Evolutionary conservation across 1,140 invertebrate species (phyloP).

Genomic region (Eubasilissa regina): DNA sequence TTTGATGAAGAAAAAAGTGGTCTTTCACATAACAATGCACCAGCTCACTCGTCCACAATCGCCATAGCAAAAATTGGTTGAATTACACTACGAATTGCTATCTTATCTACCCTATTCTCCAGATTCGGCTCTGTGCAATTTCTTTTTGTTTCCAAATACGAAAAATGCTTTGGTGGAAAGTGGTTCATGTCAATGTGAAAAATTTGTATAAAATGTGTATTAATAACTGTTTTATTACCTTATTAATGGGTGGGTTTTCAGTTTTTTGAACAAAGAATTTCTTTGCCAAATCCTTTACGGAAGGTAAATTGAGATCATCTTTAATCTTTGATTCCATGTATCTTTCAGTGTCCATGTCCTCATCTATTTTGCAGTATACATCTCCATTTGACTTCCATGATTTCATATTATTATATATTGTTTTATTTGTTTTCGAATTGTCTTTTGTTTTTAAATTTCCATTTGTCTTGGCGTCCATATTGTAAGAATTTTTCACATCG

Average conservation of each 20-base stretch:
- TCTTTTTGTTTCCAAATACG: too few species aligned
- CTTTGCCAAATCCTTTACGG: conserved; percentile 70
- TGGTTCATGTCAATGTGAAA: too few species aligned
- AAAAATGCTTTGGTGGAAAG: too few species aligned
- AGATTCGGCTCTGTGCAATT: too few species aligned
- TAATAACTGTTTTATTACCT: neutral
- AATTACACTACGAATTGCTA: too few species aligned
- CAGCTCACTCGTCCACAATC: too few species aligned
- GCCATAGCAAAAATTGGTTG: too few species aligned
- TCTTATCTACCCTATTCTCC: too few species aligned
- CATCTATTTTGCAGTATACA: conserved; percentile 37
- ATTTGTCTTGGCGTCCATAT: conserved; percentile 5
- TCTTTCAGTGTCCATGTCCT: conserved; percentile 27
- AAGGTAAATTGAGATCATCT: conserved; percentile 64
- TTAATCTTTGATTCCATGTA: conserved; percentile 58
- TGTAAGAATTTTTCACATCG: conserved; percentile 22
- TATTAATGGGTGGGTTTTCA: conserved; percentile 14
- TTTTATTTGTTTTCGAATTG: neutral
- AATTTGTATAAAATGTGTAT: too few species aligned
- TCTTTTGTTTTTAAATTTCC: neutral
- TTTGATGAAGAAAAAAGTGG: too few species aligned
- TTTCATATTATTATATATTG: conserved; percentile 38
- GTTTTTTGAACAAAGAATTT: conserved; percentile 63
- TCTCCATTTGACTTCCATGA: conserved; percentile 48
- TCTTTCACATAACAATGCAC: too few species aligned